phyloP scores from a whole-genome alignment of 1,140 invertebrate species.

The Atta cephalotes region DNA sequence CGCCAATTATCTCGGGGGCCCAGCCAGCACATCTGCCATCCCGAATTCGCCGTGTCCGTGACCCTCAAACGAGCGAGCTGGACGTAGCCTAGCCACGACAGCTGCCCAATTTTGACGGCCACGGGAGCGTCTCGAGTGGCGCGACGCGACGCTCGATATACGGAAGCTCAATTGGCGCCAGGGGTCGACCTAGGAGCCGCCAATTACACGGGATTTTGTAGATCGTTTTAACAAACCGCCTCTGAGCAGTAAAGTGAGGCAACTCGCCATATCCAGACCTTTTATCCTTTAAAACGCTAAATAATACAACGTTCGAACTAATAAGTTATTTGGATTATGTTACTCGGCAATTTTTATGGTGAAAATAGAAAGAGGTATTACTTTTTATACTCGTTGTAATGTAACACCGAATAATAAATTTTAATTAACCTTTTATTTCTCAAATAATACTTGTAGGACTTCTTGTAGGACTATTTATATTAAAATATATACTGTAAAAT shows the following conservation, averaged over 20 bases:
- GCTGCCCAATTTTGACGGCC: slow-evolving; percentile 65
- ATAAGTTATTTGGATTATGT: not conserved
- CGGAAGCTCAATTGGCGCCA: slow-evolving; percentile 55
- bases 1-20: slow-evolving; percentile 46
- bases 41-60: slow-evolving; percentile 57
- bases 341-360: not conserved
- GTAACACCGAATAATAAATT: too few relatives aligned
- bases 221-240: slow-evolving; percentile 36
- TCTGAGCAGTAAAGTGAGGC: not conserved
- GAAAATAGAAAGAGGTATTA: not conserved
- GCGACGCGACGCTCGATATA: slow-evolving; percentile 47
- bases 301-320: slow-evolving; percentile 12
- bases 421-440: too few relatives aligned
- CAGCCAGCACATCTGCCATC: slow-evolving; percentile 57
- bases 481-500: too few relatives aligned
- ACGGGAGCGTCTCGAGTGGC: slow-evolving; percentile 18
- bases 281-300: slow-evolving; percentile 9
- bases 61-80: slow-evolving; percentile 49
- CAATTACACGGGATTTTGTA: slow-evolving; percentile 51
- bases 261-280: not conserved
- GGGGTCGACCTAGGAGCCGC: not conserved
- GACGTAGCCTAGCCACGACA: slow-evolving; percentile 27
- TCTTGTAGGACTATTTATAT: too few relatives aligned
- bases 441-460: too few relatives aligned
- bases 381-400: too few relatives aligned